phyloP scores from a whole-genome alignment of 2,113 vertebrate genomes.

The Lophochroa leadbeateri region DNA sequence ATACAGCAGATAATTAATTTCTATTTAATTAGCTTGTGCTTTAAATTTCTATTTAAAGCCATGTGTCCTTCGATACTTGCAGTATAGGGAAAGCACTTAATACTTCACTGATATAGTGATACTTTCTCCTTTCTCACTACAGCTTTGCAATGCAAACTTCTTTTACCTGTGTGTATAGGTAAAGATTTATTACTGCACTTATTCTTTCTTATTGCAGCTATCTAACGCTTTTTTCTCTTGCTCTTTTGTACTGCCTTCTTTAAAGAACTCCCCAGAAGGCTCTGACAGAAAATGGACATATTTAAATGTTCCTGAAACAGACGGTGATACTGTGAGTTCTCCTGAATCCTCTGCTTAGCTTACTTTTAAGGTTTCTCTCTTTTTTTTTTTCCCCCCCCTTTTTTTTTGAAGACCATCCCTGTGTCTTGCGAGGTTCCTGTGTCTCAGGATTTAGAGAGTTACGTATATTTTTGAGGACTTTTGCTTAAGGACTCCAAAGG shows the following conservation, averaged over 20 bases:
- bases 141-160: background rate
- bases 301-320: constrained; percentile 93
- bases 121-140: background rate
- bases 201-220: constrained; percentile 28
- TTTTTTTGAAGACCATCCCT: background rate
- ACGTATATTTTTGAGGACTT: background rate
- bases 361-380: background rate
- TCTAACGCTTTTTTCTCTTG: constrained; percentile 63
- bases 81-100: background rate
- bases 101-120: background rate
- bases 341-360: constrained; percentile 29
- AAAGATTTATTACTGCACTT: constrained; percentile 21
- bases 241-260: constrained; percentile 39
- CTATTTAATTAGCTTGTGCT: background rate
- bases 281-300: constrained; percentile 90
- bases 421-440: background rate
- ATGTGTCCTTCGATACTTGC: background rate
- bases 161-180: background rate
- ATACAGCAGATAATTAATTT: background rate
- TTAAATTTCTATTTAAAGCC: background rate
- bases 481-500: background rate
- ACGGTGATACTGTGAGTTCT: constrained; percentile 96
- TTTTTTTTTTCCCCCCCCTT: background rate
- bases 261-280: constrained; percentile 85
- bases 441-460: background rate